A percentile compares a stretch with the other conserved stretches of the same genome.
Conservation (phyloP, 2,113 vertebrate species). For the Podarcis cretensis region DNA sequence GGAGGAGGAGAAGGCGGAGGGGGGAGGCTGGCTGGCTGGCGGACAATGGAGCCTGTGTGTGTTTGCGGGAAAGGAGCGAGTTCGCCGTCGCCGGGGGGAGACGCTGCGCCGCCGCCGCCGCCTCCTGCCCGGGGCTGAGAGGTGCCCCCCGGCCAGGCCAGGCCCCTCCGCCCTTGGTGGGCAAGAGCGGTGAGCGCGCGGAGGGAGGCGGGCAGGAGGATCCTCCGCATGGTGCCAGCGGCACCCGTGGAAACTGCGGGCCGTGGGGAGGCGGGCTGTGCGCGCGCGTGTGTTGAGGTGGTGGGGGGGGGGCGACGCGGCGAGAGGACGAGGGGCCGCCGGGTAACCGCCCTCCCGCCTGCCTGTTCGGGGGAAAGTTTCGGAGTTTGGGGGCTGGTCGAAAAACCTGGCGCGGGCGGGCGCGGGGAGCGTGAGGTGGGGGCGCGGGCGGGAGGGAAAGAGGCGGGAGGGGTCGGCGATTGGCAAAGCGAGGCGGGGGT, state of each 20-base stretch:
- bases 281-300: neutral
- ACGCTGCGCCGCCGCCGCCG: conserved; percentile 72
- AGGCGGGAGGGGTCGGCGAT: neutral
- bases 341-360: conserved; percentile 13
- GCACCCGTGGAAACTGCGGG: conserved; percentile 34
- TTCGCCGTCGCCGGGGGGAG: conserved; percentile 71
- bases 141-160: conserved; percentile 66
- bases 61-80: conserved; percentile 77
- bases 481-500: neutral
- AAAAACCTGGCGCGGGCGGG: neutral
- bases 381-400: conserved; percentile 35
- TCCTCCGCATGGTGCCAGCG: conserved; percentile 37
- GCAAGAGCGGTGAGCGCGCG: neutral
- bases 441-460: neutral
- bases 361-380: conserved; percentile 43
- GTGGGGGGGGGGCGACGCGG: neutral
- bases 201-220: neutral
- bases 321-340: neutral
- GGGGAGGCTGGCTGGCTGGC: conserved; percentile 75
- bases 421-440: neutral
- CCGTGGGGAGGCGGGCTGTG: neutral
- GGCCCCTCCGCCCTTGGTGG: conserved; percentile 51
- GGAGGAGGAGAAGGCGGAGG: conserved; percentile 31
- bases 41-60: conserved; percentile 84
- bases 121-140: conserved; percentile 58